These are phyloP conservation scores for Carcinoscorpius rotundicauda DNA, from an alignment of 1,140 invertebrate genomes.

Conservation along the genomic window DNA sequence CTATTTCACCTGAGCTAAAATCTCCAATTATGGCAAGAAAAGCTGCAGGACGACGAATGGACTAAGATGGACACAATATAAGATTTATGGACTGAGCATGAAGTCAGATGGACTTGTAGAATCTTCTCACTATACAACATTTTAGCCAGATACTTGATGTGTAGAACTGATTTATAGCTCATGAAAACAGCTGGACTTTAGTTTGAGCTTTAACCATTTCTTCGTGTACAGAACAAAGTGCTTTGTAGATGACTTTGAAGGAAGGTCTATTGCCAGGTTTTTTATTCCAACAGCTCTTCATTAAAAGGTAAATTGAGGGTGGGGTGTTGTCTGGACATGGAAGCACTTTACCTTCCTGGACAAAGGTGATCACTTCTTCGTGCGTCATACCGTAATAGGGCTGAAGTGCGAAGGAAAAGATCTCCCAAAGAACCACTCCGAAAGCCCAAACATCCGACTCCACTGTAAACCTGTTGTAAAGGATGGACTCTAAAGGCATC, in stretches of 20 bases:
- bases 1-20: no score
- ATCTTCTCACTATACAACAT: no score
- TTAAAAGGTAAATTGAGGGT: conserved; percentile 70
- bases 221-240: conserved; percentile 23
- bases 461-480: conserved; percentile 86
- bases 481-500: conserved; percentile 87
- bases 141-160: no score
- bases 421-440: conserved; percentile 86
- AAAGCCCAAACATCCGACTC: conserved; percentile 94
- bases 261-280: conserved; percentile 69
- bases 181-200: conserved; percentile 6
- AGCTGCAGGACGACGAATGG: no score
- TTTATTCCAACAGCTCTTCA: conserved; percentile 84
- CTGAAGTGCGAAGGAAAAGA: conserved; percentile 81
- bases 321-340: conserved; percentile 82
- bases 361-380: conserved; percentile 83
- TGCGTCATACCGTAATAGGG: conserved; percentile 91
- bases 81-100: no score
- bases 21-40: no score
- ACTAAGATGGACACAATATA: no score
- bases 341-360: conserved; percentile 80
- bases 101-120: no score
- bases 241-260: conserved; percentile 33
- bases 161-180: no score
- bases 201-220: conserved; percentile 19